Evolutionary conservation across 2,113 vertebrate species (phyloP).

Genomic region (Ginglymostoma cirratum): DNA sequence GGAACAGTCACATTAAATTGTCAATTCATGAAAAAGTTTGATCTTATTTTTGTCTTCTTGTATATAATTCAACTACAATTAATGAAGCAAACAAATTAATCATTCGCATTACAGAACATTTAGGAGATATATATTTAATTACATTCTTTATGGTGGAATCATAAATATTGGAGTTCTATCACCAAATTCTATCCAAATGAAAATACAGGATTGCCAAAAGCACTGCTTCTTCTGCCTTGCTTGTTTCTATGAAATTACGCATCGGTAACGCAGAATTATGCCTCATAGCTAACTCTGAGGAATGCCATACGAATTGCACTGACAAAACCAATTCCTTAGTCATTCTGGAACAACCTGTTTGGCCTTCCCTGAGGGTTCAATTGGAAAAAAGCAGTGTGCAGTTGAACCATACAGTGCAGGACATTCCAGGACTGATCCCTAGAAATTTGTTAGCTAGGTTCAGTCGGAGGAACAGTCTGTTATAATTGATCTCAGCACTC

Average conservation of each 20-base stretch:
- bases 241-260: neutral
- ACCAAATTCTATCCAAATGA: neutral
- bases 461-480: neutral
- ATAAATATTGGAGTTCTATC: no score
- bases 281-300: neutral
- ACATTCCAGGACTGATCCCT: neutral
- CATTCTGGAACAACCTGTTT: neutral
- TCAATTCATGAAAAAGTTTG: neutral
- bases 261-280: neutral
- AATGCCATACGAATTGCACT: neutral
- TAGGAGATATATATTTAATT: neutral
- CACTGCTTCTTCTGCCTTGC: neutral
- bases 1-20: neutral
- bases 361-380: neutral
- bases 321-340: neutral
- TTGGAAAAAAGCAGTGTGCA: neutral
- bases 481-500: neutral
- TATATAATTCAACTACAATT: neutral
- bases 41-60: neutral
- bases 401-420: neutral
- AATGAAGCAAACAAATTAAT: neutral
- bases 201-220: neutral
- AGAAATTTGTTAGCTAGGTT: neutral
- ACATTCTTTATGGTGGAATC: neutral
- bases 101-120: neutral